Evolutionary conservation across 2,797 vertebrate genomes (phyloP), one percentile per base, ranked within the genome.

Genomic region (Catharus ustulatus): DNA sequence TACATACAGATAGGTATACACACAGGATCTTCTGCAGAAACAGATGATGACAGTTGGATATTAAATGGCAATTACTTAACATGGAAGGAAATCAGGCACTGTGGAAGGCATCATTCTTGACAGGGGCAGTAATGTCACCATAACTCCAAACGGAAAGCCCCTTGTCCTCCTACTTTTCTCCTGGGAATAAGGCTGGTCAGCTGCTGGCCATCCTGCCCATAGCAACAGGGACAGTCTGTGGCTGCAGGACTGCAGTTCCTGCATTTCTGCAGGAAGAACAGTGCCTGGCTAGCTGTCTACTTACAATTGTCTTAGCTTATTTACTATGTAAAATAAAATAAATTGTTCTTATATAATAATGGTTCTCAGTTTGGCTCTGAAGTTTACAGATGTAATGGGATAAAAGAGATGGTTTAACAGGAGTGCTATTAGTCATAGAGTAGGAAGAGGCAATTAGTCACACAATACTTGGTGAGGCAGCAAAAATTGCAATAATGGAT

Each of bases 361-460:
- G n/a, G 34, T 67, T 93, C 59, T 40, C 30, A 71, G 1, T 88
- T 90, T 93, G 45, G 20, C 38, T 79, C 76, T 38, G 23, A 46
- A 63, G 45, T 84, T 90, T 61, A 67, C 22, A 36, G 22, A 74
- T 81, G 24, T 72, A 62, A 68, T 66, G 43, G 43, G 66, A 48
- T 61, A 36, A 83, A 92, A 92, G 54, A 84, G 67, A 42, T 67
- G 24, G 29, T 55, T 88, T 92, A 86, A 71, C 29, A 75, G 46
- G 52, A 92, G 21, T 68, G 42, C 48, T 88, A 19, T 52, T 94
- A 88, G 51, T 90, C 80, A 72, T 30, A 19, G 51, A 73, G 57
- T 26, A 68, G 64, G 66, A 94, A 61, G 32, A 90, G 54, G 75
- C 68, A 89, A 51, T 92, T 85, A 93, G 81, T 67, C 42, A 20